A percentile compares a stretch with the other conserved stretches of the same genome.
Evolutionary conservation across 2,888 invertebrate genomes (phyloP).

Genomic region (Heterodera filipjevi): DNA sequence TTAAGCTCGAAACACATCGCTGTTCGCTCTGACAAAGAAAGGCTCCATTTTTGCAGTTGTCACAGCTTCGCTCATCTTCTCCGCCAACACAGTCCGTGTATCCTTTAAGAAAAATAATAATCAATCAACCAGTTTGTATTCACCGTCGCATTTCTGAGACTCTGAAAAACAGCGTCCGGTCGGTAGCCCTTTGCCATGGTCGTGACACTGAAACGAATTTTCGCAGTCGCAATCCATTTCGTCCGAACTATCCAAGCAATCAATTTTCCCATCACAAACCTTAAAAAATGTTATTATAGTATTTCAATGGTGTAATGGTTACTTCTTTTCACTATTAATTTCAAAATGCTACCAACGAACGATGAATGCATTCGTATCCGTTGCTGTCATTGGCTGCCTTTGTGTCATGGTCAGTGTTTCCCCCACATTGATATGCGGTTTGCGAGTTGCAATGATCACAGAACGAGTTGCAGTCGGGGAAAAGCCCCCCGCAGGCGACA

Average conservation of each 20-base stretch:
- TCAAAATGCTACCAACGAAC: constrained; percentile 27
- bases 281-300: constrained; percentile 16
- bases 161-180: constrained; percentile 25
- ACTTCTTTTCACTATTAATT: background rate
- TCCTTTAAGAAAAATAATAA: too few relatives aligned
- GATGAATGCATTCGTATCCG: constrained; percentile 43
- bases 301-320: background rate
- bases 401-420: background rate
- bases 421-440: constrained; percentile 45
- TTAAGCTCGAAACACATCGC: constrained; percentile 45
- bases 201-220: background rate
- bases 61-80: constrained; percentile 51
- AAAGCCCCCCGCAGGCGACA: constrained; percentile 51
- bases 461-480: constrained; percentile 37
- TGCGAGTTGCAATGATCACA: constrained; percentile 48
- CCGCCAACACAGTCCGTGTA: constrained; percentile 51
- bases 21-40: constrained; percentile 48
- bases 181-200: constrained; percentile 34
- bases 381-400: constrained; percentile 10
- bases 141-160: constrained; percentile 46
- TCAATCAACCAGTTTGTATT: background rate
- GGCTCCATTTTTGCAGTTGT: constrained; percentile 38
- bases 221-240: constrained; percentile 49
- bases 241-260: constrained; percentile 51
- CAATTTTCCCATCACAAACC: constrained; percentile 53